Base-by-base conservation (phyloP, 2,888 invertebrate genomes). In the Capitulum mitella region DNA sequence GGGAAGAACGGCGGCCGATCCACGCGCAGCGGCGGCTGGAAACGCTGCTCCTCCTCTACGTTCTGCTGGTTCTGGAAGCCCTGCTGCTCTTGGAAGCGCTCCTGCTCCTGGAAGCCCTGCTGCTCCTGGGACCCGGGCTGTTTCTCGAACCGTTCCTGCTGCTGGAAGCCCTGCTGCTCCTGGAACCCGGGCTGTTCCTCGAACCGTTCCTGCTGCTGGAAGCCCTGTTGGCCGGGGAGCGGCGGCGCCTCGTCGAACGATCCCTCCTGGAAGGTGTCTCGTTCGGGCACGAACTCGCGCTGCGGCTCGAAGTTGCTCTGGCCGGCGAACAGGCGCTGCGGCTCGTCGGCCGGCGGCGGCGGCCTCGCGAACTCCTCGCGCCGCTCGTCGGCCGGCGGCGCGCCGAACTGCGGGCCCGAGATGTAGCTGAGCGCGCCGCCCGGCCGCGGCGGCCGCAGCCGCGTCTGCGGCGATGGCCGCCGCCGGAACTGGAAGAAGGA, bases 251-350 rank as follows among this genome's bases (percentile, higher is more conserved):
- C 26, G 16, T 37, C 22, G 40, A 70, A 70, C 3, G 3, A 3
- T 3, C 8, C 34, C 70, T 70, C 34, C 40, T 40, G 26, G 26
- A 40, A 70, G 51, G 70, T 37, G 37, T 70, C 70, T 12, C 70
- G 26, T 10, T 70, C 40, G 26, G 70, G 70, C 22, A 70, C 70
- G 26, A 70, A 70, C 26, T 40, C 37, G 26, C 37, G 37, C 70
- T 37, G 70, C 37, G 70, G 26, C 70, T 70, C 37, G 70, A 70
- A 40, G 70, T 40, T 70, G 70, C 70, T 40, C 70, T 70, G 70
- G 3, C 70, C 70, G 19, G 70, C 70, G 26, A 70, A 40, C 40
- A 70, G 40, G 1, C 70, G 37, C 22, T 26, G 0, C 37, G 70
- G 37, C 37, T 70, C 70, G 8, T 32, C 64, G 19, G 0, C 32